Percentiles rank a stretch among this genome's conserved stretches.
These are phyloP conservation scores for Taenioides sp. DNA, from an alignment of 2,797 vertebrate species.

Conservation along the genomic window DNA sequence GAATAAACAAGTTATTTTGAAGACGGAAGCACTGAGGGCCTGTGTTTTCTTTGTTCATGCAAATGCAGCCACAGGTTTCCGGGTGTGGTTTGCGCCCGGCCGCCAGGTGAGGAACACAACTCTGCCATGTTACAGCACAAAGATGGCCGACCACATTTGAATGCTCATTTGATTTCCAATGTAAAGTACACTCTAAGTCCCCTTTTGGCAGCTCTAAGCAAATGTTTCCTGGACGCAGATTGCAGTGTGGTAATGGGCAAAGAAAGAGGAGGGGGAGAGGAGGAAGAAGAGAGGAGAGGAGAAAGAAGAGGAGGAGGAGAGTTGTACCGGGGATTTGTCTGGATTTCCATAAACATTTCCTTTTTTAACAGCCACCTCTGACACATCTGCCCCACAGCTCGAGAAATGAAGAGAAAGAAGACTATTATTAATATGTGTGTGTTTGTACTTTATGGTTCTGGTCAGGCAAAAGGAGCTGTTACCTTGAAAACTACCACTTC, in stretches of 20 bases:
- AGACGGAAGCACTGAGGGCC: conserved; percentile 61
- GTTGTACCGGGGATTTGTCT: conserved; percentile 61
- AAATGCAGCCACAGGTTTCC: conserved; percentile 77
- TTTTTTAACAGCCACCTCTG: conserved; percentile 69
- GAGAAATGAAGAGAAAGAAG: neutral
- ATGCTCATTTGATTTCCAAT: conserved; percentile 82
- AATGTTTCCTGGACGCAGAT: conserved; percentile 63
- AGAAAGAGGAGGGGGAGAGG: conserved; percentile 10
- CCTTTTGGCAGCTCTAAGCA: conserved; percentile 80
- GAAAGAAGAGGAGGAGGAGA: conserved; percentile 11
- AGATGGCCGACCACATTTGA: conserved; percentile 76
- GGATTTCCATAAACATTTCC: conserved; percentile 82
- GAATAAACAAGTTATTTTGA: conserved; percentile 60
- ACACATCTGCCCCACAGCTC: conserved; percentile 43
- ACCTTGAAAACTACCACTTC: too few species aligned
- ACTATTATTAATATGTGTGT: neutral
- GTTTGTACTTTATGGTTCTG: too few species aligned
- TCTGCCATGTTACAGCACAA: conserved; percentile 79
- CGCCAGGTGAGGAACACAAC: conserved; percentile 73
- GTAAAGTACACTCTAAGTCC: conserved; percentile 77
- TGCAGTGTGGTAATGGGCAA: conserved; percentile 1
- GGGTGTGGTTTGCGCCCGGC: conserved; percentile 77
- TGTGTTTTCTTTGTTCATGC: conserved; percentile 71
- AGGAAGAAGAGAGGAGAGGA: too few species aligned
- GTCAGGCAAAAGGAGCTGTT: too few species aligned